Percentiles rank a stretch among this genome's conserved stretches.
Conservation (phyloP, 1,140 invertebrate genomes). For the Notospermus geniculatus region DNA sequence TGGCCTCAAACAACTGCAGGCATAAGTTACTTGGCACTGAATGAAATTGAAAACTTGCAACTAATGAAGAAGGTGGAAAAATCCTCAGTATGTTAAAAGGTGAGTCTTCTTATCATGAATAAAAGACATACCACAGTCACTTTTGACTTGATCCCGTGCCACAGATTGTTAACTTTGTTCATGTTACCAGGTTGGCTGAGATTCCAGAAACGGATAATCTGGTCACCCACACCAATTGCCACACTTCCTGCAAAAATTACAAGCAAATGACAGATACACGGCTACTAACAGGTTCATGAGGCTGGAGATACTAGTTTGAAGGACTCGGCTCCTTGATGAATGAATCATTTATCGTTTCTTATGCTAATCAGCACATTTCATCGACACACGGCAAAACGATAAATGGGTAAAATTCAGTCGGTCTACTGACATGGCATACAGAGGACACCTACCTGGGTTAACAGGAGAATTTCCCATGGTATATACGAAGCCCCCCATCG, state of each 20-base stretch:
- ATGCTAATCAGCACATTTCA: neutral
- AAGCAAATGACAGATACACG: neutral
- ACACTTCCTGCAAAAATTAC: conserved; percentile 41
- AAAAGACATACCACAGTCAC: conserved; percentile 63
- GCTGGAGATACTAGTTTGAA: conserved; percentile 3
- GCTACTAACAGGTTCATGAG: too few relatives aligned
- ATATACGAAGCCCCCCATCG: conserved; percentile 68
- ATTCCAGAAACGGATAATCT: conserved; percentile 71
- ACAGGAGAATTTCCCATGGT: conserved; percentile 66
- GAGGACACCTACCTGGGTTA: conserved; percentile 62
- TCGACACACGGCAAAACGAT: neutral
- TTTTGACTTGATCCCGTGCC: conserved; percentile 72
- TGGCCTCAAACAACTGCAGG: too few relatives aligned
- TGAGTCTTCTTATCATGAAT: neutral
- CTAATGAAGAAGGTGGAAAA: too few relatives aligned
- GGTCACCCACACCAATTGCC: conserved; percentile 71
- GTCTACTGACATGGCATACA: neutral
- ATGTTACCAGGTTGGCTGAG: conserved; percentile 49
- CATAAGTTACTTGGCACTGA: too few relatives aligned
- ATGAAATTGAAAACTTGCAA: too few relatives aligned
- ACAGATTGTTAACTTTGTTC: conserved; percentile 60
- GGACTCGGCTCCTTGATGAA: neutral
- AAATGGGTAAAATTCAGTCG: neutral
- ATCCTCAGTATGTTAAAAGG: neutral
- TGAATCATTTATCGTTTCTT: neutral